These are phyloP conservation scores for Entomyzon cyanotis DNA, from an alignment of 2,113 vertebrate species.

Conservation along the genomic window DNA sequence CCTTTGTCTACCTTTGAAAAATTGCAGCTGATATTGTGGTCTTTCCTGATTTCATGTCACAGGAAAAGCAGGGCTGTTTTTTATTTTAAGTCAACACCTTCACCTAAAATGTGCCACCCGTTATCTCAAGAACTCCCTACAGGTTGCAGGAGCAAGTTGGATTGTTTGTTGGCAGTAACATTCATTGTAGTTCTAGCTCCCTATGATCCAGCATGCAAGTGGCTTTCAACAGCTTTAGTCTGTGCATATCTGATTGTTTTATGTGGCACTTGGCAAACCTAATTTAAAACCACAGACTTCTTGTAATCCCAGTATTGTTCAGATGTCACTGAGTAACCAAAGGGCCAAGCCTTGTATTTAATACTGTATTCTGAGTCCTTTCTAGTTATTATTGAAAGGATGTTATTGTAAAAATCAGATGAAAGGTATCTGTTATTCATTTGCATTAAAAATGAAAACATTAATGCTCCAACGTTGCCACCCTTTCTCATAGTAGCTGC, in stretches of 20 bases:
- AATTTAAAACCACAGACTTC: not conserved
- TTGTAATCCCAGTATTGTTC: not conserved
- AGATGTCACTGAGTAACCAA: not conserved
- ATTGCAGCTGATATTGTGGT: not conserved
- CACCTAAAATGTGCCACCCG: not conserved
- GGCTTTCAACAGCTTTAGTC: not conserved
- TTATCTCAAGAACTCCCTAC: not conserved
- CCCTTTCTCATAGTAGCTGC: not conserved
- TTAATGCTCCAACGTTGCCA: not conserved
- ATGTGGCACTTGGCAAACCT: not conserved
- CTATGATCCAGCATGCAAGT: not conserved
- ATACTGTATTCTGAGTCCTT: not conserved
- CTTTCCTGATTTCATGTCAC: not conserved
- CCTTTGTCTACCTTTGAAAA: not conserved
- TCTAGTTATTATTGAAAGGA: not conserved
- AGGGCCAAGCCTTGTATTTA: not conserved
- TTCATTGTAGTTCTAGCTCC: not conserved
- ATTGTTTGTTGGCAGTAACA: not conserved
- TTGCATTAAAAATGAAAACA: not conserved
- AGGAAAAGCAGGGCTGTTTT: not conserved
- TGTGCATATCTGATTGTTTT: not conserved
- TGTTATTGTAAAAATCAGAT: not conserved
- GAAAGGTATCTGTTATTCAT: not conserved
- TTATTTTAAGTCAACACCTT: not conserved
- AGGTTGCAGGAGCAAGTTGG: not conserved